Evolutionary conservation across 2,113 vertebrate genomes (phyloP).

Genomic region (Heterotilapia buettikoferi): DNA sequence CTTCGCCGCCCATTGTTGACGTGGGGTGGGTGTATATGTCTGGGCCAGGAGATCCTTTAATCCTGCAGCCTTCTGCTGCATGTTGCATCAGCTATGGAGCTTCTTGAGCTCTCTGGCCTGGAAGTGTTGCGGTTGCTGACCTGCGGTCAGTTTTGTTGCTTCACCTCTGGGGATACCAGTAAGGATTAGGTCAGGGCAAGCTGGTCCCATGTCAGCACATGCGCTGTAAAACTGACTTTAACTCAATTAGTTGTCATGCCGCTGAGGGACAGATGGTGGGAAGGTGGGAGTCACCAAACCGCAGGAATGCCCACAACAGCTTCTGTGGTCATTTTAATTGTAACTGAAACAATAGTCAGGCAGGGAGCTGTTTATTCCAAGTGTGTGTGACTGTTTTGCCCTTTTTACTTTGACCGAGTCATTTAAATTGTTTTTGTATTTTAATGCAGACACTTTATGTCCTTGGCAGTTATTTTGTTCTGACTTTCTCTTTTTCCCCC

Average conservation of each 20-base stretch:
- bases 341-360: slow-evolving; percentile 31
- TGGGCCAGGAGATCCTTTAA: slow-evolving; percentile 50
- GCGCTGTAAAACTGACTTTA: slow-evolving; percentile 9
- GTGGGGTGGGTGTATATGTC: slow-evolving; percentile 7
- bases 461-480: neutral
- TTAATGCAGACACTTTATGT: neutral
- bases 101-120: neutral
- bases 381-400: slow-evolving; percentile 10
- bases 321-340: slow-evolving; percentile 3
- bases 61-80: slow-evolving; percentile 60
- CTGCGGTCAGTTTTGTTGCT: slow-evolving; percentile 1
- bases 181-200: neutral
- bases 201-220: slow-evolving; percentile 23
- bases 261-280: slow-evolving; percentile 33
- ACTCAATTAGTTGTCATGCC: slow-evolving; percentile 16
- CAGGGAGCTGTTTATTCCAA: slow-evolving; percentile 1
- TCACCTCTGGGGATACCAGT: neutral
- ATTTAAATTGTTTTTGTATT: neutral
- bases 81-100: neutral
- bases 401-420: neutral
- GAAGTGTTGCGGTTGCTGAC: neutral
- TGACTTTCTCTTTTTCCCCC: neutral
- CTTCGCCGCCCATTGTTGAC: neutral
- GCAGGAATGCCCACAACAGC: slow-evolving; percentile 32
- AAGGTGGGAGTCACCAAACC: slow-evolving; percentile 23